Conservation (phyloP, 1,140 invertebrate species). For the Aphis craccivora region DNA sequence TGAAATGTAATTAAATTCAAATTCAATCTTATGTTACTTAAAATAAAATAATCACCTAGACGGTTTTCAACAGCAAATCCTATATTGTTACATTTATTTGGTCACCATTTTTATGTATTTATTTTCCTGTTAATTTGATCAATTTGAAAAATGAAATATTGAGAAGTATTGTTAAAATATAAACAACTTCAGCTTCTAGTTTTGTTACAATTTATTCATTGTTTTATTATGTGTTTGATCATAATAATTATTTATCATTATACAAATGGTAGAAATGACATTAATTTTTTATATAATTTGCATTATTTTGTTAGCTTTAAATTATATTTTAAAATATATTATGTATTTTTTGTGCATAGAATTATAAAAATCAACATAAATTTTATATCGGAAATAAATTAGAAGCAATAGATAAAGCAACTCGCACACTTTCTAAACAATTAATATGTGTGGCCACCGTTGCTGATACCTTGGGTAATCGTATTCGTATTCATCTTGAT, state of each 20-base stretch:
- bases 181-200: background rate
- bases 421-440: constrained; percentile 73
- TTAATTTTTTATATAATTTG: background rate
- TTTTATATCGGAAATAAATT: constrained; percentile 92
- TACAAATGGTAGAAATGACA: no score
- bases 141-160: background rate
- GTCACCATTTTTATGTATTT: background rate
- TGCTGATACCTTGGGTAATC: constrained; percentile 81
- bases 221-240: no score
- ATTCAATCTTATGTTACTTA: background rate
- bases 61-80: background rate
- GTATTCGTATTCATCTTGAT: constrained; percentile 93
- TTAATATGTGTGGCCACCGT: constrained; percentile 82
- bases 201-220: background rate
- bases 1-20: background rate
- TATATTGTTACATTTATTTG: background rate
- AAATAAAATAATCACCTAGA: background rate
- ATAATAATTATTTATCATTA: no score
- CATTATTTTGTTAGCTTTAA: background rate
- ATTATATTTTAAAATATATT: background rate
- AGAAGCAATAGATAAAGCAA: constrained; percentile 92
- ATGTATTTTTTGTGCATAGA: constrained; percentile 20
- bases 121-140: background rate
- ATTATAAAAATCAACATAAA: background rate
- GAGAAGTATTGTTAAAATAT: background rate